Evolutionary conservation across 2,888 invertebrate species (phyloP), one percentile per base, ranked within the genome.

Genomic region (Elysia crispata): DNA sequence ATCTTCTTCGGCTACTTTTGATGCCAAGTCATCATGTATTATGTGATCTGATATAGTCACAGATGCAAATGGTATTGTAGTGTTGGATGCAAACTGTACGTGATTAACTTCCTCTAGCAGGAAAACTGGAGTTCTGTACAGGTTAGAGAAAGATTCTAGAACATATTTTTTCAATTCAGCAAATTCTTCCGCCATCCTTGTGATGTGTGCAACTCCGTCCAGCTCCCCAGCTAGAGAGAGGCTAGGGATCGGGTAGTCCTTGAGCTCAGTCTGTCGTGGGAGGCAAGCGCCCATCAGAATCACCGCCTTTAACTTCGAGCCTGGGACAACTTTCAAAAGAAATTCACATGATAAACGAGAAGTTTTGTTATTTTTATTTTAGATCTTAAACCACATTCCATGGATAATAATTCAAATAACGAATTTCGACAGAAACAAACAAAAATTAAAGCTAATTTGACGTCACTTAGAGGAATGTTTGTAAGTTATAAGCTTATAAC

Each of bases 221-320:
- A 88, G 82, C 69, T 88, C 87, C 1, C 87, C 88, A n/a, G 87
- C 84, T 20, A 88, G 81, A 0, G 87, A 87, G 18, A 88, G 76
- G 6, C 87, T 83, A 13, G 88, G 88, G 25, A 87, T 72, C 3
- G 87, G 87, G 74, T 87, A 88, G 60, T 84, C 85, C 13, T 80
- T 64, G 8, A 87, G 83, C 20, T 70, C 75, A 41, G 84, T 72
- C 1, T 80, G 80, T 18, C 81, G 73, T 0, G 86, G 84, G 23
- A 88, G 79, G 79, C 87, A 88, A 8, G 87, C 83, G 0, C 86
- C 86, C 66, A 83, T 86, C 76, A 88, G 80, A 62, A 88, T 70
- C 11, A 86, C 82, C 1, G 87, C 88, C 11, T 80, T 82, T 18
- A 87, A 79, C 23, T 41, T n/a, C n/a, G n/a, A n/a, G n/a, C n/a